These are phyloP conservation scores for Thunnus albacares DNA, from an alignment of 2,797 vertebrate species.

Conservation along the genomic window DNA sequence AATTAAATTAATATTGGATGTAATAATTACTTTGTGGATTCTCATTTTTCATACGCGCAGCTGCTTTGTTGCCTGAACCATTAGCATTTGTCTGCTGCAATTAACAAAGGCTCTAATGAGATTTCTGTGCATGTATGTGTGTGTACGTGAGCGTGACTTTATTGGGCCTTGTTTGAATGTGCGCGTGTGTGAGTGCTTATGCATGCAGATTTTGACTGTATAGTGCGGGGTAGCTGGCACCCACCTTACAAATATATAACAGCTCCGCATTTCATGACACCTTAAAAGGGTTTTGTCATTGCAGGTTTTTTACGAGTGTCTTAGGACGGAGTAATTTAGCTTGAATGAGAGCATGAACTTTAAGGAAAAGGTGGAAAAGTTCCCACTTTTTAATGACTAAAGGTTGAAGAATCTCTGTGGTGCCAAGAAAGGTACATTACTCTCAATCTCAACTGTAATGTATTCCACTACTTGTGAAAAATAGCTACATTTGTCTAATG, in stretches of 20 bases:
- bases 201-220: conserved; percentile 65
- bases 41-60: conserved; percentile 87
- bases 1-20: conserved; percentile 92
- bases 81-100: conserved; percentile 93
- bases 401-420: conserved; percentile 81
- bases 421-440: conserved; percentile 83
- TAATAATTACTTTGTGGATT: conserved; percentile 91
- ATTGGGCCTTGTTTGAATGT: conserved; percentile 39
- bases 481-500: conserved; percentile 85
- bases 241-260: conserved; percentile 80
- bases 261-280: conserved; percentile 85
- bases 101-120: conserved; percentile 96
- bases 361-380: conserved; percentile 83
- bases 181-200: conserved; percentile 76
- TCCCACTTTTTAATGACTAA: conserved; percentile 82
- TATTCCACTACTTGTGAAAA: conserved; percentile 80
- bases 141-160: conserved; percentile 75
- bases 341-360: conserved; percentile 88
- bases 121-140: conserved; percentile 85
- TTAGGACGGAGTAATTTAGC: conserved; percentile 90
- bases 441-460: conserved; percentile 82
- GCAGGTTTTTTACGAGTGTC: conserved; percentile 89
- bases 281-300: conserved; percentile 88
- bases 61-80: conserved; percentile 91
- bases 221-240: conserved; percentile 31